Percentiles rank a stretch among this genome's conserved stretches.
Conservation (phyloP, 1,140 invertebrate genomes). For the Pantala flavescens region DNA sequence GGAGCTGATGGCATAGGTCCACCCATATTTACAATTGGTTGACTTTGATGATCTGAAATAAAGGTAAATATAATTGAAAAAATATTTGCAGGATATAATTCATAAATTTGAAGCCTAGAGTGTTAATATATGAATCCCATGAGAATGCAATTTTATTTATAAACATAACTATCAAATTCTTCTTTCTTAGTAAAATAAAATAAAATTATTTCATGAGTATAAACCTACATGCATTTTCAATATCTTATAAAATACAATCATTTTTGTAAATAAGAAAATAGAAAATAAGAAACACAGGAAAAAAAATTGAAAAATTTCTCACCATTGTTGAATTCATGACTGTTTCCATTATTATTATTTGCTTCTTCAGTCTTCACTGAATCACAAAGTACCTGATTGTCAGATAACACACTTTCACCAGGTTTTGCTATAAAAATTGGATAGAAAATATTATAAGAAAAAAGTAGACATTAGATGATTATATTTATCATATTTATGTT, state of each 20-base stretch:
- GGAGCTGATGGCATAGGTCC: background rate
- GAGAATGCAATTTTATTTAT: no score
- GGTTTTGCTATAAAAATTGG: background rate
- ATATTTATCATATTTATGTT: no score
- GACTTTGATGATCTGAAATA: background rate
- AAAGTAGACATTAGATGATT: background rate
- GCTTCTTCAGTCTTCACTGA: background rate
- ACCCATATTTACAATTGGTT: background rate
- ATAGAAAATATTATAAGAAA: background rate
- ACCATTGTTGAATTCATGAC: background rate
- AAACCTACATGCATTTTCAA: no score
- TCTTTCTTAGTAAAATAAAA: no score
- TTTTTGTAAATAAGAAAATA: no score
- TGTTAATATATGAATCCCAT: no score
- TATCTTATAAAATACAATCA: no score
- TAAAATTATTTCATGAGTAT: no score
- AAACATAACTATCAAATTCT: no score
- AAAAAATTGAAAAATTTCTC: background rate
- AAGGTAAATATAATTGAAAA: background rate
- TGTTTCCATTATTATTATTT: background rate
- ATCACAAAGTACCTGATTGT: background rate
- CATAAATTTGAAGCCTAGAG: no score
- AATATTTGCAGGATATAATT: no score
- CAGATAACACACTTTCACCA: background rate
- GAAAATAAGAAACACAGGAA: no score